Base-by-base conservation (phyloP, 2,113 vertebrate species). In the Ciconia stormi region DNA sequence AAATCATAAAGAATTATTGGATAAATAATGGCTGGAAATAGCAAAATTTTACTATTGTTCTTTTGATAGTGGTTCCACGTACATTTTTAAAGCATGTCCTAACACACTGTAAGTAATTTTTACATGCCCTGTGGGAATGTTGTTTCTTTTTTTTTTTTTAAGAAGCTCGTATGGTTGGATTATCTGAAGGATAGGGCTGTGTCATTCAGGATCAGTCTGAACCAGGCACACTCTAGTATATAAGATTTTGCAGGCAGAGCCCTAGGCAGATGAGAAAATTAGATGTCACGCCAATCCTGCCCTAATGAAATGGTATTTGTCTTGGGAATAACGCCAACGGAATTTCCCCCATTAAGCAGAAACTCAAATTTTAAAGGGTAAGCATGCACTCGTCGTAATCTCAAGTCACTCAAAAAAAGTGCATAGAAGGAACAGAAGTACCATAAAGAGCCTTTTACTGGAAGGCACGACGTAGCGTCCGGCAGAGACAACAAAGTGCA, bases 401-500 rank as follows among this genome's bases (percentile, higher is more conserved):
- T 87, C 20, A 16, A 81, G 14, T 34, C n/a, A 47, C 62, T 80
- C 40, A n/a, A 18, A 52, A 52, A 22, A 56, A 76, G 26, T 2
- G 3, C 21, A 30, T 8, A 25, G 40, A 66, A 78, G 44, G 36
- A 77, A 58, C 0, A 88, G 52, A 82, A 82, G 73, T 29, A 29
- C 89, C 70, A 26, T 22, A 83, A 95, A 94, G 59, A 44, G 73
- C 79, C 85, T 94, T 95, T 62, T 59, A n/a, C 40, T 36, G 36
- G 82, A 66, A 94, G 80, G 85, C 49, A 53, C 1, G 3, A 40
- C 12, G 49, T 15, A 88, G 91, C 63, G 72, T 70, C 85, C 70
- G 82, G 52, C 71, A 92, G 55, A 61, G 52, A 85, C 50, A 90
- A 94, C 42, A 92, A 93, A 96, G 86, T 87, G 73, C 40, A 83